Percentiles rank a stretch among this genome's conserved stretches.
Conservation (phyloP, 2,113 vertebrate species). For the Ceuthmochares aereus region DNA sequence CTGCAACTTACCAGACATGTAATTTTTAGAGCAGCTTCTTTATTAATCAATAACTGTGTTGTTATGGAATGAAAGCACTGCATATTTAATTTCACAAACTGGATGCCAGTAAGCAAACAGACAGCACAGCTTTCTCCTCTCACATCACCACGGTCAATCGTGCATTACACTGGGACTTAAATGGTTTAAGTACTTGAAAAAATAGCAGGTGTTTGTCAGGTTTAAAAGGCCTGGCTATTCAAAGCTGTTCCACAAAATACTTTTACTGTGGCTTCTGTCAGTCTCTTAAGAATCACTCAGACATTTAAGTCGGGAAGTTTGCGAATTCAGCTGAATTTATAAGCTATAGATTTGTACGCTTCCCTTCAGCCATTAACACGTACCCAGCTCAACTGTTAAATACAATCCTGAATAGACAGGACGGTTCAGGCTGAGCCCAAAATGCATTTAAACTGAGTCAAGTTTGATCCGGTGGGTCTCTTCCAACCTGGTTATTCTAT, state of each 20-base stretch:
- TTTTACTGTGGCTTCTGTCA: not conserved
- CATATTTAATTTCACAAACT: not conserved
- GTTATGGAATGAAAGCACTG: not conserved
- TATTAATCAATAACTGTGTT: not conserved
- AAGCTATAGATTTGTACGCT: not conserved
- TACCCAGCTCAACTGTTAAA: not conserved
- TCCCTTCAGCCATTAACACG: not conserved
- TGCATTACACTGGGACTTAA: not conserved
- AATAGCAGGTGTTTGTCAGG: not conserved
- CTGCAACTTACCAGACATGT: not conserved
- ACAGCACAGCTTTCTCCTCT: not conserved
- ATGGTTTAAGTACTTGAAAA: not conserved
- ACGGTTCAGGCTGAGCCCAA: not conserved
- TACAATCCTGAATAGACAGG: not conserved
- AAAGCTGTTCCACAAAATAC: not conserved
- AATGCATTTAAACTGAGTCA: not conserved
- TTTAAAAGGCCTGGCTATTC: not conserved
- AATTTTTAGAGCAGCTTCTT: not conserved
- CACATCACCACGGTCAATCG: not conserved
- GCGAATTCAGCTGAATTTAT: not conserved
- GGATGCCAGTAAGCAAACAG: not conserved
- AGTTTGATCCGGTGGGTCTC: too few relatives aligned
- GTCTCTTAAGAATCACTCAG: not conserved
- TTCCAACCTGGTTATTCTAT: too few relatives aligned
- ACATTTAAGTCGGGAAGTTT: not conserved